Evolutionary conservation across 64 coral and sea anemone genomes (phyloP).

Genomic region (Platygyra sinensis): DNA sequence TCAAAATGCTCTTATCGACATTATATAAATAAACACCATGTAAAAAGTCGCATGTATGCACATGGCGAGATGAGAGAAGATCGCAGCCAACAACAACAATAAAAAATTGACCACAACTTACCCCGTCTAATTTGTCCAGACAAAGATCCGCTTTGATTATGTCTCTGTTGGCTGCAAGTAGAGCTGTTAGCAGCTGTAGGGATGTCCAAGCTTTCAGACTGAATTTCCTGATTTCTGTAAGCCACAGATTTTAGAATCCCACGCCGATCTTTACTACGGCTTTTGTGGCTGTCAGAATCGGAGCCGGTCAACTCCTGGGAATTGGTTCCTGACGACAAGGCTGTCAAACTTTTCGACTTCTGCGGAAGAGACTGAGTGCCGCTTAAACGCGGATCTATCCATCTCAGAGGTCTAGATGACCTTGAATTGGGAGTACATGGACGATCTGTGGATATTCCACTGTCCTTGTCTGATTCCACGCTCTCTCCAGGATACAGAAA

Average conservation of each 20-base stretch:
- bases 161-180: conserved; percentile 27
- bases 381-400: conserved; percentile 13
- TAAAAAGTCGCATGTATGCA: background rate
- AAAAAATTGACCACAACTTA: background rate
- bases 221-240: conserved; percentile 89
- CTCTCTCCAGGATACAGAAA: conserved; percentile 90
- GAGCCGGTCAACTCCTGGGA: background rate
- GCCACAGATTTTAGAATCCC: conserved; percentile 93
- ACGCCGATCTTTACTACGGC: conserved; percentile 30
- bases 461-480: conserved; percentile 94
- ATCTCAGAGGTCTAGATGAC: conserved; percentile 10
- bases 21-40: background rate
- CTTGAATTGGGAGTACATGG: conserved; percentile 60
- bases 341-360: conserved; percentile 71
- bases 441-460: conserved; percentile 88
- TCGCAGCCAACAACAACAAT: background rate
- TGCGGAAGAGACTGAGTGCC: background rate
- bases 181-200: background rate
- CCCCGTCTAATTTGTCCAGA: conserved; percentile 2
- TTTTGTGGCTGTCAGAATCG: background rate
- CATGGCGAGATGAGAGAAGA: background rate
- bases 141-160: conserved; percentile 37
- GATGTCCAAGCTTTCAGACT: conserved; percentile 59
- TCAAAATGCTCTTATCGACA: conserved; percentile 1
- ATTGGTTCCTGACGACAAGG: conserved; percentile 23